These are phyloP conservation scores for Enteromius mattozi DNA, from an alignment of 2,797 vertebrate genomes.

Conservation along the genomic window DNA sequence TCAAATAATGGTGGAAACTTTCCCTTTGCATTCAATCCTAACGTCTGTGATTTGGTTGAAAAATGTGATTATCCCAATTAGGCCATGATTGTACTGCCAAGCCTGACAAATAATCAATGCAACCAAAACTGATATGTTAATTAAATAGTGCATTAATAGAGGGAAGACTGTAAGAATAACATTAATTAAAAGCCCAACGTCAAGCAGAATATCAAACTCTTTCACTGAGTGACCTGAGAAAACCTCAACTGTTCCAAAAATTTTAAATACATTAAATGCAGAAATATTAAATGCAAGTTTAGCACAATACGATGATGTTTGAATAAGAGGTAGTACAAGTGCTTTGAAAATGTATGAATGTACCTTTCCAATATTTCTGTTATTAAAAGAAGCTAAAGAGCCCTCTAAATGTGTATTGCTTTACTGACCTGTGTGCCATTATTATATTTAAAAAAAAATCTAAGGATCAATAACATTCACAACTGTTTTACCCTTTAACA, in stretches of 20 bases:
- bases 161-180: background rate
- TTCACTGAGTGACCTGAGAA: slow-evolving; percentile 28
- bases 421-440: slow-evolving; percentile 2
- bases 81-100: background rate
- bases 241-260: background rate
- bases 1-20: background rate
- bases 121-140: slow-evolving; percentile 23
- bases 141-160: slow-evolving; percentile 12
- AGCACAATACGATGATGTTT: background rate
- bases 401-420: slow-evolving; percentile 36
- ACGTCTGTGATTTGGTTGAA: background rate
- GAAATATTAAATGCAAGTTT: slow-evolving; percentile 7
- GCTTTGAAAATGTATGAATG: background rate
- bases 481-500: background rate
- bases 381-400: slow-evolving; percentile 1
- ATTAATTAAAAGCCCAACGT: slow-evolving; percentile 21
- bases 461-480: background rate
- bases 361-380: background rate
- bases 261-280: background rate
- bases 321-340: slow-evolving; percentile 40
- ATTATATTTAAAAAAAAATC: background rate
- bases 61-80: slow-evolving; percentile 3
- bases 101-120: background rate
- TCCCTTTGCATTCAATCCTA: background rate
- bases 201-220: background rate